phyloP scores from a whole-genome alignment of 2,888 invertebrate genomes.

The Malachius bipustulatus region DNA sequence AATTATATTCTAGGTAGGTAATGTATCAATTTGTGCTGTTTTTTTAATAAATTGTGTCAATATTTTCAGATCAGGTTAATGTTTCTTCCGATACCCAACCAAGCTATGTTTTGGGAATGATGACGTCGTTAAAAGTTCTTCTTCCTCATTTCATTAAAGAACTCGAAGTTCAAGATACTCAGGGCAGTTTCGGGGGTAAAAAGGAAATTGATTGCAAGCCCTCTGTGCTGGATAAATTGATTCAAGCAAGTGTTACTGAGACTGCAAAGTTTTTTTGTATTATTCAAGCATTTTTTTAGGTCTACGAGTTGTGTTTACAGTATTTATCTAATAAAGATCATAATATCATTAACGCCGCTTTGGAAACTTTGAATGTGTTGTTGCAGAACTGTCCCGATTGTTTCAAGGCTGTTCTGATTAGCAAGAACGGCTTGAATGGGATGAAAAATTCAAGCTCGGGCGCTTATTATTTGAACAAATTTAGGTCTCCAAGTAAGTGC shows the following conservation, averaged over 20 bases:
- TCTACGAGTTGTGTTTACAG: conserved; percentile 65
- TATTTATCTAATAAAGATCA: conserved; percentile 65
- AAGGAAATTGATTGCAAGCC: conserved; percentile 26
- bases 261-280: too few species aligned
- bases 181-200: conserved; percentile 30
- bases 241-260: conserved; percentile 20
- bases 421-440: conserved; percentile 35
- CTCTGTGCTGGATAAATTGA: conserved; percentile 26
- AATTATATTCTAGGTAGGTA: conserved; percentile 46
- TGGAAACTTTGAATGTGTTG: conserved; percentile 63
- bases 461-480: conserved; percentile 28
- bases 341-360: conserved; percentile 75
- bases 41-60: too few species aligned
- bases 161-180: conserved; percentile 23
- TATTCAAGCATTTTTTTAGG: conserved; percentile 51
- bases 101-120: conserved; percentile 53
- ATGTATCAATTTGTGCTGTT: conserved; percentile 1
- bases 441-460: conserved; percentile 32
- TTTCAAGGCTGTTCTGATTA: conserved; percentile 43
- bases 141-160: conserved; percentile 42
- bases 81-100: too few species aligned
- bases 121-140: conserved; percentile 52
- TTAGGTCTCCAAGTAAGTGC: conserved; percentile 46
- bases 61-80: conserved; percentile 32
- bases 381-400: conserved; percentile 43